Percentiles rank a stretch among this genome's conserved stretches.
These are phyloP conservation scores for Neodon shergylaensis DNA, from an alignment of 2,113 vertebrate species.

Conservation along the genomic window DNA sequence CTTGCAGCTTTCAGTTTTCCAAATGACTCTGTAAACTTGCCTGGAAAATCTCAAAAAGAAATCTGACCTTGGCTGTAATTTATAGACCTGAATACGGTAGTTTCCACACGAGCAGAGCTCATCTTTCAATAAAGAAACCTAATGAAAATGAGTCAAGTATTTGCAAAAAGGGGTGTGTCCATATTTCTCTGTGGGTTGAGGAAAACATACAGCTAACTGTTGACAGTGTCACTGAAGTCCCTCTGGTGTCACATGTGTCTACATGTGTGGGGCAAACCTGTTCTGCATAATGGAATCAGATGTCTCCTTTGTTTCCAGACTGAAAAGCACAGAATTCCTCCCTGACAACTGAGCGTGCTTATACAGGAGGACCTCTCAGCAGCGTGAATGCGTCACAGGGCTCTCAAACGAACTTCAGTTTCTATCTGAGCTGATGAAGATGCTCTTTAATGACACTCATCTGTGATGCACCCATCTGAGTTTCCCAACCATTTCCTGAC, in stretches of 20 bases:
- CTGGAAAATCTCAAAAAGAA: not conserved
- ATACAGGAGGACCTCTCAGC: not conserved
- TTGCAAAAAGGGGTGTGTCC: not conserved
- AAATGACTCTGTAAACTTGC: not conserved
- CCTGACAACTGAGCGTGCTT: not conserved
- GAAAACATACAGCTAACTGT: not conserved
- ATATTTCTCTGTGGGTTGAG: not conserved
- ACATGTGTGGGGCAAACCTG: not conserved
- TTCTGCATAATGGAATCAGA: not conserved
- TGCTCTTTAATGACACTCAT: not conserved
- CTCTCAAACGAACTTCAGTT: not conserved
- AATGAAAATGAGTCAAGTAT: not conserved
- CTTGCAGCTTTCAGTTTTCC: not conserved
- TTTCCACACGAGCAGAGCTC: not conserved
- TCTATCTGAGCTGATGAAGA: not conserved
- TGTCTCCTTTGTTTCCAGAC: not conserved
- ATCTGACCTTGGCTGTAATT: not conserved
- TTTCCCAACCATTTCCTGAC: not conserved
- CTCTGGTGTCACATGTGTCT: not conserved
- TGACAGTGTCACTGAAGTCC: not conserved
- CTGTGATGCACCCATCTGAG: not conserved
- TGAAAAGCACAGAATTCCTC: not conserved
- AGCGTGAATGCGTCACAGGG: not conserved
- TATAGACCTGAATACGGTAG: not conserved
- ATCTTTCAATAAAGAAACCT: not conserved